These are phyloP conservation scores for Sturnus vulgaris DNA, from an alignment of 2,113 vertebrate genomes.

Conservation along the genomic window DNA sequence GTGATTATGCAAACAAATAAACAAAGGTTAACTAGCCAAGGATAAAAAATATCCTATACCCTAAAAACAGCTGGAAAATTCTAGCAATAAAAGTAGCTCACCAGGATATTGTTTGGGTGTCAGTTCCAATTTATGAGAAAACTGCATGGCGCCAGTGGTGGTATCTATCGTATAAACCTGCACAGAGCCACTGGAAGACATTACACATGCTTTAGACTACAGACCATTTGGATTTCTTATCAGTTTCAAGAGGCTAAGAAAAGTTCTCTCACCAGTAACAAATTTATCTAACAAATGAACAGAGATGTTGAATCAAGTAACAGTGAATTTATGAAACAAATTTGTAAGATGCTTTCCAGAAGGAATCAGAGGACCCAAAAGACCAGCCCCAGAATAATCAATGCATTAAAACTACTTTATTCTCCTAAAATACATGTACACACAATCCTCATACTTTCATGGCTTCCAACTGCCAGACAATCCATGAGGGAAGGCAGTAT, in stretches of 20 bases:
- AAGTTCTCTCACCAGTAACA: not conserved
- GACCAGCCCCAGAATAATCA: not conserved
- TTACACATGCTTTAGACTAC: conserved; percentile 4
- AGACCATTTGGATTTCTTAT: not conserved
- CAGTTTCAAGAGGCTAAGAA: not conserved
- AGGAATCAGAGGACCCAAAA: not conserved
- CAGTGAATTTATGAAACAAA: not conserved
- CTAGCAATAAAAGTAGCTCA: conserved; percentile 61
- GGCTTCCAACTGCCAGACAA: not conserved
- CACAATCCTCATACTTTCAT: not conserved
- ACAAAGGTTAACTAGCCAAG: not conserved
- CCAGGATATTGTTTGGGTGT: conserved; percentile 98
- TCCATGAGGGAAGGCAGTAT: not conserved
- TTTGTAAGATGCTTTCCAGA: not conserved
- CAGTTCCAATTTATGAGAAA: conserved; percentile 95
- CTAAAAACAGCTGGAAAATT: not conserved
- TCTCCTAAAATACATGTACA: not conserved
- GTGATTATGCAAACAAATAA: not conserved
- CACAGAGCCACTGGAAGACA: conserved; percentile 87
- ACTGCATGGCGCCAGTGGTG: conserved; percentile 92
- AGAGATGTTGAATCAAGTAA: not conserved
- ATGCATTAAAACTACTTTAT: not conserved
- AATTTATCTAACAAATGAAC: not conserved
- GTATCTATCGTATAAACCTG: conserved; percentile 95
- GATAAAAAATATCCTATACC: not conserved